Conservation (phyloP, 2,113 vertebrate genomes). For the Pomatostomus ruficeps region DNA sequence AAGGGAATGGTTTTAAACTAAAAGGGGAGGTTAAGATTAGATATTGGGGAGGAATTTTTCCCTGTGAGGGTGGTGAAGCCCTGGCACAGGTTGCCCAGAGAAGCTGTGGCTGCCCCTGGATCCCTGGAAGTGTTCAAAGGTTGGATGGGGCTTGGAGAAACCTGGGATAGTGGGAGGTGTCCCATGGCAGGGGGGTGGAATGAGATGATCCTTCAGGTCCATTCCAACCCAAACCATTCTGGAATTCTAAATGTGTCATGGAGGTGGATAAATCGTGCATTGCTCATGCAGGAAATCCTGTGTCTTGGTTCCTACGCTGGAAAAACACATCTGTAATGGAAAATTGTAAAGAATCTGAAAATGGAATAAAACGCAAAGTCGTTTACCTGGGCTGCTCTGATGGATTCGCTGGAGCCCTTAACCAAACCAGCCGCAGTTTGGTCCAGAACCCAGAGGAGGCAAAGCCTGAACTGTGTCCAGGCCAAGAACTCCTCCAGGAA, state of each 20-base stretch:
- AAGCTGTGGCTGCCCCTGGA: background rate
- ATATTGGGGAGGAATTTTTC: background rate
- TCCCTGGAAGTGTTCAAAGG: background rate
- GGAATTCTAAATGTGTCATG: accelerated
- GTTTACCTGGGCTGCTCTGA: background rate
- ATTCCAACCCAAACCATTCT: background rate
- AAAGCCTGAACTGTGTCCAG: background rate
- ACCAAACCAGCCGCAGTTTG: background rate
- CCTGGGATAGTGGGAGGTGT: accelerated
- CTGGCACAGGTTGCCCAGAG: background rate
- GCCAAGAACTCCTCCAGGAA: background rate
- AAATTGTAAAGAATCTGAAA: background rate
- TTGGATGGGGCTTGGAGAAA: background rate
- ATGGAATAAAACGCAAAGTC: background rate
- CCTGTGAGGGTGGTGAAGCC: background rate
- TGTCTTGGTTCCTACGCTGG: background rate
- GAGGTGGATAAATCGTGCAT: background rate
- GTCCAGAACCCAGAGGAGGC: background rate
- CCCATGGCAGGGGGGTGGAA: background rate
- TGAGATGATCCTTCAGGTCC: background rate
- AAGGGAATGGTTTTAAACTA: background rate
- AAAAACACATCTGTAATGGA: background rate
- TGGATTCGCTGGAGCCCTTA: accelerated
- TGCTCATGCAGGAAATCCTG: accelerated
- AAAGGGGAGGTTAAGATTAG: background rate